Conservation (phyloP, 2,888 invertebrate genomes). For the Colletes collaris region DNA sequence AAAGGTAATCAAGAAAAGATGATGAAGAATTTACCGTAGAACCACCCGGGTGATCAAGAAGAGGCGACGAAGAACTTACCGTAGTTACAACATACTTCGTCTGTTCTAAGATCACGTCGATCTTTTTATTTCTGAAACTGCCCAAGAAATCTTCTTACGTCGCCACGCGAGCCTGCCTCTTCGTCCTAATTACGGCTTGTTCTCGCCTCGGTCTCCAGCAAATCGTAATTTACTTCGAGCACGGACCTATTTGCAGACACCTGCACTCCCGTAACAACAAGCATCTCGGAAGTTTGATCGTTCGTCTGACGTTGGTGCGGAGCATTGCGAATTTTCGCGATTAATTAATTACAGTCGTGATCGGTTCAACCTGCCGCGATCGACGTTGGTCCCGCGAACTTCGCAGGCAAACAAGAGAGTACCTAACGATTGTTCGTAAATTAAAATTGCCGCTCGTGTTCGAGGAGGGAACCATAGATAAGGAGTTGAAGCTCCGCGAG, state of each 20-base stretch:
- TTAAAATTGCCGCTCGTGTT: conserved; percentile 25
- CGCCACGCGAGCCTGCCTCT: neutral
- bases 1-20: too few species aligned
- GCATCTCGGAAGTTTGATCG: conserved; percentile 22
- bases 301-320: neutral
- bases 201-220: too few species aligned
- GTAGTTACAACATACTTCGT: too few species aligned
- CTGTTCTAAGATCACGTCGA: too few species aligned
- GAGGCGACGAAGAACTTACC: too few species aligned
- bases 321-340: conserved; percentile 27
- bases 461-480: conserved; percentile 7
- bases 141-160: neutral
- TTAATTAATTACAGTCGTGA: conserved; percentile 41
- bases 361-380: conserved; percentile 25
- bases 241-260: neutral
- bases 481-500: conserved; percentile 4
- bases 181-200: conserved; percentile 2
- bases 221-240: conserved; percentile 4
- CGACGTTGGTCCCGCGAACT: conserved; percentile 8
- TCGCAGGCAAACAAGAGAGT: conserved; percentile 17
- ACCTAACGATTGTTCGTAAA: conserved; percentile 46
- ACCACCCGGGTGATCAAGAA: too few species aligned
- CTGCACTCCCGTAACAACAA: conserved; percentile 10
- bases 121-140: neutral
- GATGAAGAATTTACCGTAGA: too few species aligned